A percentile compares a stretch with the other conserved stretches of the same genome.
Conservation (phyloP, 1,140 invertebrate species). For the Heliconius eleuchia region DNA sequence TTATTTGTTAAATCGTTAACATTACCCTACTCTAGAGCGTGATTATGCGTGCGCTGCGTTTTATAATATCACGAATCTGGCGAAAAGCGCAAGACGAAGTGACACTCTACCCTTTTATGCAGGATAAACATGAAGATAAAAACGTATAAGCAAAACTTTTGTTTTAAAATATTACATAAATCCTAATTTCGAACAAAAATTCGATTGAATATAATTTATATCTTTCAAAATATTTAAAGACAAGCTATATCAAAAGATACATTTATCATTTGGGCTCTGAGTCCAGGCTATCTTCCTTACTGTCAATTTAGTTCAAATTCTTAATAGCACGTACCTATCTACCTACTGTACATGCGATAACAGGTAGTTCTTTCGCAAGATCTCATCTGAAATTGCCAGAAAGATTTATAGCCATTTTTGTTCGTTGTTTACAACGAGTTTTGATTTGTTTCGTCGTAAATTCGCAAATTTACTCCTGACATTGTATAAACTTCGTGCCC, state of each 20-base stretch:
- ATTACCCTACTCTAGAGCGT: too few species aligned
- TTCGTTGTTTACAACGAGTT: slow-evolving; percentile 55
- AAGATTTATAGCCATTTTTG: slow-evolving; percentile 55
- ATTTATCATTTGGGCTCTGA: slow-evolving; percentile 17
- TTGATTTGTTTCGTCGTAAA: slow-evolving; percentile 67
- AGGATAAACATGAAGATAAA: too few species aligned
- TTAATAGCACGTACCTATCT: slow-evolving; percentile 15
- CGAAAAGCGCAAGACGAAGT: too few species aligned
- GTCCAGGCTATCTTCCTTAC: slow-evolving; percentile 23
- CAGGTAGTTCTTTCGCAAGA: slow-evolving; percentile 46
- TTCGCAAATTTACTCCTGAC: slow-evolving; percentile 50
- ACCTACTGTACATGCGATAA: slow-evolving; percentile 33
- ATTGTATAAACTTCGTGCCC: slow-evolving; percentile 36
- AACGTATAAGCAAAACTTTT: too few species aligned
- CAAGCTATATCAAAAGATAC: neutral
- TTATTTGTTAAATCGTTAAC: too few species aligned
- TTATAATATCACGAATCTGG: too few species aligned
- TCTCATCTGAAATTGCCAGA: slow-evolving; percentile 64
- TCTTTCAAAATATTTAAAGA: too few species aligned
- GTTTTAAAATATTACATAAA: too few species aligned
- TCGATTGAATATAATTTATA: too few species aligned
- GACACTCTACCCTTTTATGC: too few species aligned
- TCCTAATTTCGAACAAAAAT: too few species aligned
- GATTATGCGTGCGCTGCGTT: too few species aligned
- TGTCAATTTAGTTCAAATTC: slow-evolving; percentile 38